A percentile compares a stretch with the other conserved stretches of the same genome.
Conservation (phyloP, 2,797 vertebrate genomes). For the Glyptemys insculpta region DNA sequence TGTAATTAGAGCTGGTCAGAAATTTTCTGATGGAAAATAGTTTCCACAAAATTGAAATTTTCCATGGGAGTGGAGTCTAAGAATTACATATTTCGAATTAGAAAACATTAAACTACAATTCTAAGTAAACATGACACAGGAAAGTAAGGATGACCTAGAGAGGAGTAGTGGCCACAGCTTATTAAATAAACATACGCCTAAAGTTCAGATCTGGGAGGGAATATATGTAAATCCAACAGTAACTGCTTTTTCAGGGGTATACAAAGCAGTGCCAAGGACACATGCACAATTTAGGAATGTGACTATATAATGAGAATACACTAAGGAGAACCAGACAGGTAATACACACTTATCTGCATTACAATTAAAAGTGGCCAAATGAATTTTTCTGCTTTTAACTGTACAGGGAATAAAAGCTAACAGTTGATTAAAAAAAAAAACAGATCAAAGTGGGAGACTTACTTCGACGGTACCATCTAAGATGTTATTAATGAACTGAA, state of each 20-base stretch:
- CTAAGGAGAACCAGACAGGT: neutral
- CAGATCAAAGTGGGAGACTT: constrained; percentile 46
- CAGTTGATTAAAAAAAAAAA: neutral
- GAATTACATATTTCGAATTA: neutral
- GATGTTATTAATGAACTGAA: constrained; percentile 92
- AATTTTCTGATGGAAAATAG: neutral
- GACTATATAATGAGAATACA: neutral
- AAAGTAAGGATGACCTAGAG: neutral
- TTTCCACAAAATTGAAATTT: neutral
- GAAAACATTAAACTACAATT: neutral
- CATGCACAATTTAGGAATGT: neutral
- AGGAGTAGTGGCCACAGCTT: neutral
- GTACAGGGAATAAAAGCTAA: neutral
- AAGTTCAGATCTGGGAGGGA: neutral
- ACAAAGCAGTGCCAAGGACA: neutral
- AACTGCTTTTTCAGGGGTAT: neutral
- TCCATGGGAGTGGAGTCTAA: neutral
- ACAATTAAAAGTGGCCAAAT: neutral
- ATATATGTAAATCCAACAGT: neutral
- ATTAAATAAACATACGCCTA: neutral
- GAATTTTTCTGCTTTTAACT: neutral
- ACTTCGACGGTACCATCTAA: constrained; percentile 94
- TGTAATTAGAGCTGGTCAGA: neutral
- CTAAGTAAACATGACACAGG: neutral
- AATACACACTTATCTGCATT: neutral